Evolutionary conservation across 2,888 invertebrate species (phyloP), one percentile per base, ranked within the genome.

Genomic region (Ischnus inquisitorius): DNA sequence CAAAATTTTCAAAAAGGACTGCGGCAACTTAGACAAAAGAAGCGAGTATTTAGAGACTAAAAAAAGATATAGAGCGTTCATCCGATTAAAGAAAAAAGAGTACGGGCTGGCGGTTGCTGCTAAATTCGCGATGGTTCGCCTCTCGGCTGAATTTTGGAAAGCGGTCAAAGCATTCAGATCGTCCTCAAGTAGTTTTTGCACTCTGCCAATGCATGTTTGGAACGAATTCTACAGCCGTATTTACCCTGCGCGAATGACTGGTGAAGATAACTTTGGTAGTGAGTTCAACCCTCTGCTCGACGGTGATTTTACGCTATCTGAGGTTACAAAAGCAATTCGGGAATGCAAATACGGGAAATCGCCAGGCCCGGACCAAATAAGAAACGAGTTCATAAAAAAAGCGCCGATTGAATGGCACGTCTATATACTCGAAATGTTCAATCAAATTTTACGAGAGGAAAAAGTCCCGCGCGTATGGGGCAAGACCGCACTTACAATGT

Each of bases 341-440:
- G 12, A 14, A 2, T 10, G 46, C 12, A 46, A 46, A 28, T 1
- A 8, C 41, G 75, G 74, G n/a, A 84, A 74, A 51, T 77, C 84
- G 0, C 80, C 84, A 12, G 77, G 81, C 3, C n/a, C 54, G 6
- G 78, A 84, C 46, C 34, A 41, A 34, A 71, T 84, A n/a, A 60
- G 16, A 22, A 77, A 78, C 60, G 74, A 81, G 8, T 60, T 85
- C 41, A 19, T 74, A 22, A 83, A 81, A 76, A 41, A 64, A 28
- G 64, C 77, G 0, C 75, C 83, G 3, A 0, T 19, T 1, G 22
- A 34, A 3, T 77, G 82, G 78, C 10, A 75, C 25, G 1, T 28
- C 8, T 77, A 69, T 54, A 16, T 85, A 0, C 62, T 41, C 3
- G 19, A 19, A 5, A 41, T 83, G 39, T 83, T 83, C 54, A 82